phyloP scores from a whole-genome alignment of 2,888 invertebrate species.

The Tuta absoluta region DNA sequence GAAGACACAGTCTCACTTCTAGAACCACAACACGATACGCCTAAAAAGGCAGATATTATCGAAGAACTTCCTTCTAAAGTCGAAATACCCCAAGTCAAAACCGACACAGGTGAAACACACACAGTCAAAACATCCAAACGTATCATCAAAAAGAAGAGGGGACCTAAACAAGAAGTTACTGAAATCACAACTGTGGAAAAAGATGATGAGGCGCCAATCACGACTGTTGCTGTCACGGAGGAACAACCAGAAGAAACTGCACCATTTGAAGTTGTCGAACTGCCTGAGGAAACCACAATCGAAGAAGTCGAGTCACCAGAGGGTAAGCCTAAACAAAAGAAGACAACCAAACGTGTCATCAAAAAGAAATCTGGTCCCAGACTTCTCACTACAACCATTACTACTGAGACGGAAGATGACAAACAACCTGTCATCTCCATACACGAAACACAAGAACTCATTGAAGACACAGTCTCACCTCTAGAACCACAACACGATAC shows the following conservation, averaged over 20 bases:
- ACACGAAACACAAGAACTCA: slow-evolving; percentile 27
- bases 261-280: slow-evolving; percentile 36
- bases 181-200: slow-evolving; percentile 55
- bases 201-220: slow-evolving; percentile 41
- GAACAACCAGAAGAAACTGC: slow-evolving; percentile 48
- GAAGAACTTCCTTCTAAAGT: slow-evolving; percentile 47
- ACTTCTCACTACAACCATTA: slow-evolving; percentile 64
- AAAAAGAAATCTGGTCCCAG: slow-evolving; percentile 65
- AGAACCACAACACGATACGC: neutral
- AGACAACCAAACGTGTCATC: slow-evolving; percentile 47
- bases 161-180: slow-evolving; percentile 53
- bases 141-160: slow-evolving; percentile 50
- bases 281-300: slow-evolving; percentile 36
- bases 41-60: slow-evolving; percentile 35
- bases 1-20: slow-evolving; percentile 38
- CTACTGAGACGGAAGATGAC: slow-evolving; percentile 52
- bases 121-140: slow-evolving; percentile 43
- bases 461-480: slow-evolving; percentile 19
- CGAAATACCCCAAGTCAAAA: slow-evolving; percentile 40
- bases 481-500: neutral
- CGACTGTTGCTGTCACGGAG: slow-evolving; percentile 31
- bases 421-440: slow-evolving; percentile 30
- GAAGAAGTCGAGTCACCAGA: slow-evolving; percentile 26
- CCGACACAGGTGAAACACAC: slow-evolving; percentile 32
- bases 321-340: slow-evolving; percentile 33